A percentile compares a stretch with the other conserved stretches of the same genome.
These are phyloP conservation scores for Phania funesta DNA, from an alignment of 2,888 invertebrate species.

Conservation along the genomic window DNA sequence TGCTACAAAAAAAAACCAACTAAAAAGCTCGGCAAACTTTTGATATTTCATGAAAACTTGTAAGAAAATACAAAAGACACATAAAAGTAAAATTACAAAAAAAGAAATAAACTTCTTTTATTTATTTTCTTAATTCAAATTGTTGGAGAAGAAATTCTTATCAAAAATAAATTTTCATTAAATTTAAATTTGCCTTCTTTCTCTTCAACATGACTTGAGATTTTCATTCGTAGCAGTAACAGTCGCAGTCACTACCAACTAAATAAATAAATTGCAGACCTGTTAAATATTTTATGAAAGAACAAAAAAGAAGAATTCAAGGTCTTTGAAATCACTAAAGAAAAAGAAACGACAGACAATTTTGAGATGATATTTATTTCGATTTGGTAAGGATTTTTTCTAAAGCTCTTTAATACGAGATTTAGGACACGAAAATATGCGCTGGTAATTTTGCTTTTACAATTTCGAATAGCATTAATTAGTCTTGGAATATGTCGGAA, in stretches of 20 bases:
- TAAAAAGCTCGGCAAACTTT: not conserved
- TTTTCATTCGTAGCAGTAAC: not conserved
- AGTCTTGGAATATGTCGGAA: too few relatives aligned
- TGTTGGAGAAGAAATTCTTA: constrained; percentile 38
- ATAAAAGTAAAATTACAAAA: constrained; percentile 15
- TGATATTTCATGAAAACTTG: not conserved
- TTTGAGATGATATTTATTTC: too few relatives aligned
- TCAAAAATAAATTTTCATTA: constrained; percentile 50
- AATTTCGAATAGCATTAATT: too few relatives aligned
- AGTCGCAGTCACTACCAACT: not conserved
- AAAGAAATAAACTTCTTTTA: constrained; percentile 15
- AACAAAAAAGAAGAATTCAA: constrained; percentile 10
- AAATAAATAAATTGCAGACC: constrained; percentile 9
- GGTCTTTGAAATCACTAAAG: constrained; percentile 15
- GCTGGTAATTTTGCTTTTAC: too few relatives aligned
- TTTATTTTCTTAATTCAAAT: constrained; percentile 12
- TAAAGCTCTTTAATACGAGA: too few relatives aligned
- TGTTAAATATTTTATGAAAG: not conserved
- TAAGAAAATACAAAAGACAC: constrained; percentile 11
- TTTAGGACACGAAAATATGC: too few relatives aligned
- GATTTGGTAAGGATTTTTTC: too few relatives aligned
- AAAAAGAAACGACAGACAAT: not conserved
- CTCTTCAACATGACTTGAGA: not conserved
- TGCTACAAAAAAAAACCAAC: not conserved
- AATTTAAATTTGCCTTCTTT: constrained; percentile 12